Evolutionary conservation across 2,797 vertebrate genomes (phyloP).

Genomic region (Florisuga fusca): DNA sequence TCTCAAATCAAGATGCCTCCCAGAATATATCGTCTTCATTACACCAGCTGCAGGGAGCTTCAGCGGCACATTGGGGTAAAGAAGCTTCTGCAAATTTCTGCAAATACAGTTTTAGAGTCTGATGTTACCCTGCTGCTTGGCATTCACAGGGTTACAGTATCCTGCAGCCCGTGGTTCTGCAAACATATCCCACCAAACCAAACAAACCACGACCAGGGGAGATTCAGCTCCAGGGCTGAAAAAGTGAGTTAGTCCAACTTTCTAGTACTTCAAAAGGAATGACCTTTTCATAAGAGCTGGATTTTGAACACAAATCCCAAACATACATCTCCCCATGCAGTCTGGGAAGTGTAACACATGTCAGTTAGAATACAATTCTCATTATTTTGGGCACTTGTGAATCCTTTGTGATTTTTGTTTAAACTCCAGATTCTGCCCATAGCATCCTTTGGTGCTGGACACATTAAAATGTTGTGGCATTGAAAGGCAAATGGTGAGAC

Average conservation of each 20-base stretch:
- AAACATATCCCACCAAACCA: not conserved
- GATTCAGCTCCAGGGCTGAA: not conserved
- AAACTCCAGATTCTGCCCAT: not conserved
- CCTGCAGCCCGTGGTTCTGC: not conserved
- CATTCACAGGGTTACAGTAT: not conserved
- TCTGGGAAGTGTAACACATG: not conserved
- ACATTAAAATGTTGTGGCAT: not conserved
- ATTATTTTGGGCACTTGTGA: not conserved
- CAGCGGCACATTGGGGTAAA: not conserved
- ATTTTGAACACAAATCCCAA: not conserved
- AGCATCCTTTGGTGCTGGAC: not conserved
- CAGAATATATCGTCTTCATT: constrained; percentile 13
- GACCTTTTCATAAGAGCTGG: not conserved
- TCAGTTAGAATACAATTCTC: not conserved
- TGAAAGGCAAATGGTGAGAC: not conserved
- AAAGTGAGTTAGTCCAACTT: not conserved
- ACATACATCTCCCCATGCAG: not conserved
- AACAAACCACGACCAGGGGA: not conserved
- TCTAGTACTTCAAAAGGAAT: not conserved
- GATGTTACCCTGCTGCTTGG: not conserved
- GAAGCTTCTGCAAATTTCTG: constrained; percentile 11
- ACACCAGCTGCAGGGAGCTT: constrained; percentile 13
- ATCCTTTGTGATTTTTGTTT: not conserved
- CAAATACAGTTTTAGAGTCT: not conserved
- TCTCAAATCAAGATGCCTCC: constrained; percentile 19